phyloP scores from a whole-genome alignment of 2,888 invertebrate genomes.

The Anticlea derivata region DNA sequence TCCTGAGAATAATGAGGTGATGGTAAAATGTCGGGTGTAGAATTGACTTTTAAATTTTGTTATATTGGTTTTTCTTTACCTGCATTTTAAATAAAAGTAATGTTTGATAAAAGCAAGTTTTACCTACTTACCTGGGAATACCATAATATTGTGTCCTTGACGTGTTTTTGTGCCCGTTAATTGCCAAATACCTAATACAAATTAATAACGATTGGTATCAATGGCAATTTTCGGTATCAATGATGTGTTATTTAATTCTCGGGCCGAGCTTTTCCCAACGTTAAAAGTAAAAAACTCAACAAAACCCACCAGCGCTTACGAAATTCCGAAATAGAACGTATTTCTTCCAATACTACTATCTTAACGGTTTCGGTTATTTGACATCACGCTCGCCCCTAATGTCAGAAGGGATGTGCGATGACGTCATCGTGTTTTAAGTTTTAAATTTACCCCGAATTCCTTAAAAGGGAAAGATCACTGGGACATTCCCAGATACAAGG shows the following conservation, averaged over 20 bases:
- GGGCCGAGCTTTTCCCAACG: too few relatives aligned
- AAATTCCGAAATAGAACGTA: constrained; percentile 5
- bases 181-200: too few relatives aligned
- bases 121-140: neutral
- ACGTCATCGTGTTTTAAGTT: constrained; percentile 38
- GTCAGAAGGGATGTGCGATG: constrained; percentile 31
- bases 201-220: too few relatives aligned
- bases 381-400: constrained; percentile 15
- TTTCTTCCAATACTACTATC: constrained; percentile 15
- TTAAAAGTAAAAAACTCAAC: neutral
- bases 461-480: constrained; percentile 23
- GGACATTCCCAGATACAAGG: constrained; percentile 35
- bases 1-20: constrained; percentile 47
- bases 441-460: constrained; percentile 38
- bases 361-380: constrained; percentile 18
- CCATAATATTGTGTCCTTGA: too few relatives aligned
- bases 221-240: too few relatives aligned
- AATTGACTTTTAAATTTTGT: constrained; percentile 42
- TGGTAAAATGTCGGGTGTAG: constrained; percentile 36
- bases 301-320: neutral
- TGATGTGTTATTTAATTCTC: too few relatives aligned
- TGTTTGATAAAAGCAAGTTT: neutral
- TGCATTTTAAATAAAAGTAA: constrained; percentile 11
- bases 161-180: too few relatives aligned
- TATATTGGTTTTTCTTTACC: constrained; percentile 31